Base-by-base conservation (phyloP, 2,113 vertebrate genomes). In the Tor tambroides region DNA sequence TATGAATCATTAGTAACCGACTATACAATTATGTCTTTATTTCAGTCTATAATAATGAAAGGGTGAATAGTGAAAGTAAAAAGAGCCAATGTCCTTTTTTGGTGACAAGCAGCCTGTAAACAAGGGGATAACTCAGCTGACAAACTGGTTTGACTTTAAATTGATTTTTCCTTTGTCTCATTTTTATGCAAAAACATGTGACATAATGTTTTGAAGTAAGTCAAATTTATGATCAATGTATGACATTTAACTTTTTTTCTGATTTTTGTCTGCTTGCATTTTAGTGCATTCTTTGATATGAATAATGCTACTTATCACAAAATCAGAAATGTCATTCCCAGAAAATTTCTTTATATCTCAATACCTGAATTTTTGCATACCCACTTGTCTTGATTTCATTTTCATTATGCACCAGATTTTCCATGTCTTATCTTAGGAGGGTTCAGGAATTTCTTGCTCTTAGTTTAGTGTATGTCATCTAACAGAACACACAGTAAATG, bases 81-180 rank as follows among this genome's bases (percentile, higher is more conserved):
- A 6, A 56, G 11, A 23, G 32, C 8, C 6, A 5, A 43, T 4
- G 11, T 23, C n/a, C 19, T 83, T 71, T 49, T 83, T 67, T 21
- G 15, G 23, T 17, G 43, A 71, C 11, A 67, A 69, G 15, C 43
- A 7, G 9, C 4, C 9, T 15, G 26, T 30, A 67, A 51, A 69
- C 17, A 83, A 71, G 4, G 35, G 5, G 28, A 59, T 2, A n/a
- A 2, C 32, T 59, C 54, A n/a, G 54, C 32, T 8, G 46, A 6
- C 63, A 83, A 71, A 83, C 63, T n/a, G 43, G 81, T 83, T 71
- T 35, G 63, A 71, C 65, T 28, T 4, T 67, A 46, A 49, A 69
- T 30, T 17, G 63, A 49, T 21, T 41, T 41, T 65, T 3, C 15
- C 10, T 30, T 4, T 71, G 63, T 69, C 6, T 38, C 26, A n/a